Evolutionary conservation across 2,797 vertebrate genomes (phyloP).

Genomic region (Gobio occitaniae): DNA sequence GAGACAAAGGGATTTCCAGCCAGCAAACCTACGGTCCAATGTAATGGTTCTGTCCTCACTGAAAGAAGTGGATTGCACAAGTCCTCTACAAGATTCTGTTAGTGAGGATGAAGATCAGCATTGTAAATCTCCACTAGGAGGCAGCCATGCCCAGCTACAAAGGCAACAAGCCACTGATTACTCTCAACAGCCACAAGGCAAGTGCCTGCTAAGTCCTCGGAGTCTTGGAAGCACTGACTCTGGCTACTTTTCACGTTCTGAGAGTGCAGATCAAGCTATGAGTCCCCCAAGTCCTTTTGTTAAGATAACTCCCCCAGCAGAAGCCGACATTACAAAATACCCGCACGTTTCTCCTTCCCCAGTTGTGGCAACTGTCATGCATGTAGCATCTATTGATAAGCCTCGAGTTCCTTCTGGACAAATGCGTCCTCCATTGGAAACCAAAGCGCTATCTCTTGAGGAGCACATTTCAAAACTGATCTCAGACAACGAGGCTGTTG

Average conservation of each 20-base stretch:
- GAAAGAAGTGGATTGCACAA: conserved; percentile 83
- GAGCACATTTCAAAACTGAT: conserved; percentile 98
- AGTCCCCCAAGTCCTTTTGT: conserved; percentile 92
- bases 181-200: conserved; percentile 92
- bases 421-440: conserved; percentile 91
- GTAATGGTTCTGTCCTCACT: conserved; percentile 77
- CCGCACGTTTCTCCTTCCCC: conserved; percentile 70
- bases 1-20: conserved; percentile 86
- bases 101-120: conserved; percentile 84
- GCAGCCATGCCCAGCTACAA: conserved; percentile 90
- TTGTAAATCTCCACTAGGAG: conserved; percentile 78
- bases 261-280: conserved; percentile 96
- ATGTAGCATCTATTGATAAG: conserved; percentile 82
- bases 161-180: conserved; percentile 96
- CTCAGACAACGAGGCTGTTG: conserved; percentile 97
- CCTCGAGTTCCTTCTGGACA: conserved; percentile 76
- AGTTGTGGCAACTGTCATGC: conserved; percentile 78
- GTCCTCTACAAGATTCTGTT: conserved; percentile 75
- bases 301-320: conserved; percentile 83
- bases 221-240: conserved; percentile 98
- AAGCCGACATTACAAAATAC: conserved; percentile 85
- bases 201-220: conserved; percentile 92
- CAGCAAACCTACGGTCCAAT: conserved; percentile 74
- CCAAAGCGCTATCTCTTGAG: conserved; percentile 94
- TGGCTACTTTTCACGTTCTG: conserved; percentile 97